Percentiles rank a stretch among this genome's conserved stretches.
Conservation (phyloP, 1,140 invertebrate genomes). For the Phthorimaea operculella region DNA sequence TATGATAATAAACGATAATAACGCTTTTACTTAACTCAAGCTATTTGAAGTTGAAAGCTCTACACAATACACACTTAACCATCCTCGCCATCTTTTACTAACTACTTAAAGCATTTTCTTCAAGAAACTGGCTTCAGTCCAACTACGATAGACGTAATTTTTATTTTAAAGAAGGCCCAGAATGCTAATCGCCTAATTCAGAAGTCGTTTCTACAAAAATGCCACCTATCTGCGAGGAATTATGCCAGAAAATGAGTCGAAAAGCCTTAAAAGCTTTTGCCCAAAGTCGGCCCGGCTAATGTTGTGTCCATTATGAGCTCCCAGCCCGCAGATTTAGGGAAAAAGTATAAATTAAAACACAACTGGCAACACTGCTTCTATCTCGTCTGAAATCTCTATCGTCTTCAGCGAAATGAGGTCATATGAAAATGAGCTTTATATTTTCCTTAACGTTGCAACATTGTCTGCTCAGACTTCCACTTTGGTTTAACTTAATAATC, state of each 20-base stretch:
- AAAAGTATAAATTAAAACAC: conserved; percentile 50
- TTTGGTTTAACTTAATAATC: too few relatives aligned
- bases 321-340: conserved; percentile 20
- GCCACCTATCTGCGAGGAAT: conserved; percentile 11
- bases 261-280: conserved; percentile 53
- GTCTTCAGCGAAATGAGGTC: too few relatives aligned
- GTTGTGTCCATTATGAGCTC: conserved; percentile 59
- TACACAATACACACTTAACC: too few relatives aligned
- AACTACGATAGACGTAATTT: background rate
- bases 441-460: too few relatives aligned
- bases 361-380: background rate
- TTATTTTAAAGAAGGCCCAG: background rate
- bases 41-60: too few relatives aligned
- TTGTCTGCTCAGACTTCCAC: too few relatives aligned
- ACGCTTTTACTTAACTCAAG: too few relatives aligned
- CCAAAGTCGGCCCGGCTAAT: conserved; percentile 55
- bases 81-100: too few relatives aligned
- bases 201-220: conserved; percentile 1
- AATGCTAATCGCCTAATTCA: conserved; percentile 1
- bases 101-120: background rate
- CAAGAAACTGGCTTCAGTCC: background rate
- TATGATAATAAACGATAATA: too few relatives aligned
- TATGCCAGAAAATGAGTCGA: conserved; percentile 45
- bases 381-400: background rate
- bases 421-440: too few relatives aligned